Percentiles rank a stretch among this genome's conserved stretches.
Evolutionary conservation across 2,888 invertebrate species (phyloP).

Genomic region (Scaptomyza caliginosa): DNA sequence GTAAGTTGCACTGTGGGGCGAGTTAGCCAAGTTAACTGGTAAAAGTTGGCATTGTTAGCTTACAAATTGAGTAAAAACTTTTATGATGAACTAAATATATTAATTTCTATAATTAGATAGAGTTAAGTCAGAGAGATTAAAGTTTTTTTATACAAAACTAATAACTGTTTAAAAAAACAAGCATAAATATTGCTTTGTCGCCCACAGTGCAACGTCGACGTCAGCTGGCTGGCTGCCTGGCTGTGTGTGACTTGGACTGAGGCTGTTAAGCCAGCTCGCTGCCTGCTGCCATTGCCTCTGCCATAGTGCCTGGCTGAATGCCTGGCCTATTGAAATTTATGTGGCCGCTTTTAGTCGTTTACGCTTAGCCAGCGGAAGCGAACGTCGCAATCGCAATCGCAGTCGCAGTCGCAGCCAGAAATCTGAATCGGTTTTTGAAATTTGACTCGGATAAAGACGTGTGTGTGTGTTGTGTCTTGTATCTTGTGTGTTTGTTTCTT

Average conservation of each 20-base stretch:
- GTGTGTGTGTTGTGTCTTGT: slow-evolving; percentile 12
- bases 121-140: too few species aligned
- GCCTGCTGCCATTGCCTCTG: slow-evolving; percentile 26
- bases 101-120: too few species aligned
- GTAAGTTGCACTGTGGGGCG: slow-evolving; percentile 36
- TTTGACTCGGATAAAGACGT: slow-evolving; percentile 21
- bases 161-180: neutral
- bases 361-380: slow-evolving; percentile 79
- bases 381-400: slow-evolving; percentile 66
- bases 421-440: slow-evolving; percentile 28
- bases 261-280: neutral
- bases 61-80: too few species aligned
- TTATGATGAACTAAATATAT: neutral
- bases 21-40: fast-evolving
- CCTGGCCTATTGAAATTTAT: slow-evolving; percentile 81
- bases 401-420: slow-evolving; percentile 22
- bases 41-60: too few species aligned
- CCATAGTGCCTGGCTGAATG: slow-evolving; percentile 36
- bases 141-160: too few species aligned
- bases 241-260: too few species aligned
- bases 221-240: slow-evolving; percentile 48
- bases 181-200: too few species aligned
- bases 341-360: slow-evolving; percentile 80
- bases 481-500: slow-evolving; percentile 6
- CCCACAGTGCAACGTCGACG: slow-evolving; percentile 54